These are phyloP conservation scores for Microctenopoma stevenorrisi DNA, from an alignment of 2,797 vertebrate genomes.

Conservation along the genomic window DNA sequence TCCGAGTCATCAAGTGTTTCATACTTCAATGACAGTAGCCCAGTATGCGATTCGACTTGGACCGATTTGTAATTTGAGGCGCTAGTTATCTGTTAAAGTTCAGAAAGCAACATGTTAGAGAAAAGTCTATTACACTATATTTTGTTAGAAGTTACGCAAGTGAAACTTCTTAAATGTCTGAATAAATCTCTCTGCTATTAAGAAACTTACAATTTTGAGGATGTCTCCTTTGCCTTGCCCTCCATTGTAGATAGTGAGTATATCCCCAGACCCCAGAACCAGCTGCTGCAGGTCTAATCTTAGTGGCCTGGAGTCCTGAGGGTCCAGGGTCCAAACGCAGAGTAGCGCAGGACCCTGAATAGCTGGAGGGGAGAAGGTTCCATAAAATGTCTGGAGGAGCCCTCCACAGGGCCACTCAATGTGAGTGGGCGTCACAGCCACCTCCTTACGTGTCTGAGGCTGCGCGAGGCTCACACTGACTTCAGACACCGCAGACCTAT, in stretches of 20 bases:
- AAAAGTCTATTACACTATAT: background rate
- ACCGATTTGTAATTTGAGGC: constrained; percentile 86
- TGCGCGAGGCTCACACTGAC: constrained; percentile 15
- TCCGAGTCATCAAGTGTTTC: constrained; percentile 71
- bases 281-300: constrained; percentile 87
- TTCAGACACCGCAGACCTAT: background rate
- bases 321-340: constrained; percentile 90
- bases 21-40: constrained; percentile 84
- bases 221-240: constrained; percentile 72
- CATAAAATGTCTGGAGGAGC: constrained; percentile 88
- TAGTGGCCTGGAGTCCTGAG: constrained; percentile 88
- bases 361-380: constrained; percentile 86
- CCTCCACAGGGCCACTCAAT: constrained; percentile 84
- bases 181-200: background rate
- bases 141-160: background rate
- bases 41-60: constrained; percentile 88
- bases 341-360: constrained; percentile 54
- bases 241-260: constrained; percentile 83
- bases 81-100: constrained; percentile 81
- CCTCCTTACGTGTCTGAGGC: constrained; percentile 18
- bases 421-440: constrained; percentile 65
- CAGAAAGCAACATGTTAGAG: background rate
- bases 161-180: fast-evolving
- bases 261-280: constrained; percentile 82
- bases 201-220: constrained; percentile 80